Percentiles rank a stretch among this genome's conserved stretches.
These are phyloP conservation scores for Pachycephus smyrnensis DNA, from an alignment of 2,888 invertebrate genomes.

Conservation along the genomic window DNA sequence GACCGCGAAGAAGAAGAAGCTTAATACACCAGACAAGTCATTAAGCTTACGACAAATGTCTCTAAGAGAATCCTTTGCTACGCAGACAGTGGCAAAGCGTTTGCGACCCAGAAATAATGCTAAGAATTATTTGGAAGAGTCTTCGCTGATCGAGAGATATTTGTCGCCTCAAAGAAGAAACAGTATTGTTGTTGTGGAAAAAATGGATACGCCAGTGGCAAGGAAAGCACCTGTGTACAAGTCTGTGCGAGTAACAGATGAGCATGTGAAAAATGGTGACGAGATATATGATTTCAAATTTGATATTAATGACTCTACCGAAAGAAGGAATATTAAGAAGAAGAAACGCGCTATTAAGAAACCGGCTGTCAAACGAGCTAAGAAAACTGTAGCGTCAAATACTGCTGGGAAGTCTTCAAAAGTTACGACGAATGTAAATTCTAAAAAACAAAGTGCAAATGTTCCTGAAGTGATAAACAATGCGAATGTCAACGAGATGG, in stretches of 20 bases:
- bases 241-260: slow-evolving; percentile 17
- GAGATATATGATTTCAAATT: slow-evolving; percentile 32
- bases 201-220: not conserved
- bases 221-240: slow-evolving; percentile 30
- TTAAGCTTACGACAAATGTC: slow-evolving; percentile 6
- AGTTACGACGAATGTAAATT: not conserved
- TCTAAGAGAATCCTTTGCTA: slow-evolving; percentile 14
- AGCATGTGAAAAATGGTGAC: slow-evolving; percentile 15
- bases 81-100: slow-evolving; percentile 6
- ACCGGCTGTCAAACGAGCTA: slow-evolving; percentile 16
- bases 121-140: slow-evolving; percentile 31
- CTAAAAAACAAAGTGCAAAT: slow-evolving; percentile 2
- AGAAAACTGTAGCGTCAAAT: slow-evolving; percentile 3
- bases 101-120: slow-evolving; percentile 20
- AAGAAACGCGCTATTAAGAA: slow-evolving; percentile 19
- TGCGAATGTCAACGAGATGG: not conserved
- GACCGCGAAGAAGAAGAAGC: not conserved
- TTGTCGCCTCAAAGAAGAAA: slow-evolving; percentile 12
- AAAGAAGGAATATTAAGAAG: slow-evolving; percentile 15
- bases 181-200: slow-evolving; percentile 8
- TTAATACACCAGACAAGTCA: not conserved
- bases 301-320: slow-evolving; percentile 20
- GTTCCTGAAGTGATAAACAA: not conserved
- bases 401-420: not conserved
- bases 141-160: slow-evolving; percentile 15